These are phyloP conservation scores for Gopherus flavomarginatus DNA, from an alignment of 2,113 vertebrate species.

Conservation along the genomic window DNA sequence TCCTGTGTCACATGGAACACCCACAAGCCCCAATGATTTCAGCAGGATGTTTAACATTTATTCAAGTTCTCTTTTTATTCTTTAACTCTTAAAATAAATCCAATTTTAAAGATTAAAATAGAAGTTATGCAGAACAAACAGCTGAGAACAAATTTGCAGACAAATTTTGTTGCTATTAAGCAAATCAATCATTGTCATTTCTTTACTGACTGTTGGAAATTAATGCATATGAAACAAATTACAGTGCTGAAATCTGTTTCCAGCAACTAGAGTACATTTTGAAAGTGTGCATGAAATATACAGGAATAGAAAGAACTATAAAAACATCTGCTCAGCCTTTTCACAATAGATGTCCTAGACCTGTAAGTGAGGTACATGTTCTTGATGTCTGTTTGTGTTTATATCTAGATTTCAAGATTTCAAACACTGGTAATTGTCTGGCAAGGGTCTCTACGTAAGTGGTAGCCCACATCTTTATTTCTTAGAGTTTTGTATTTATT, in stretches of 20 bases:
- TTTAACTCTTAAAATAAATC: not conserved
- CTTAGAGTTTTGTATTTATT: conserved; percentile 46
- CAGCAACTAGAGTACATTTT: not conserved
- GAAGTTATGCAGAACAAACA: not conserved
- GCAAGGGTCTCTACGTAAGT: conserved; percentile 30
- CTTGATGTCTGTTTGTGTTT: conserved; percentile 39
- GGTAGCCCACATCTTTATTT: conserved; percentile 29
- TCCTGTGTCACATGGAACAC: rapidly evolving
- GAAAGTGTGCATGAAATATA: not conserved
- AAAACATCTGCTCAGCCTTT: not conserved
- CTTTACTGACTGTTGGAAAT: not conserved
- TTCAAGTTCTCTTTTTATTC: not conserved
- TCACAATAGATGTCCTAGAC: not conserved
- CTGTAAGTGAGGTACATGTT: conserved; percentile 24
- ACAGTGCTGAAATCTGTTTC: not conserved
- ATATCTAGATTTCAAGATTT: conserved; percentile 47
- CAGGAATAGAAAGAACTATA: not conserved
- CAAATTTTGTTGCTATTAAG: not conserved
- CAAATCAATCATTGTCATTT: not conserved
- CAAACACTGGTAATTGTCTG: conserved; percentile 53
- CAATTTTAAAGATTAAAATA: not conserved
- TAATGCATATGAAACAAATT: not conserved
- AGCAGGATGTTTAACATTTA: not conserved
- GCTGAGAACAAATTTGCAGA: not conserved
- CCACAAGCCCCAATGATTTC: rapidly evolving